These are phyloP conservation scores for Scrobipalpa costella DNA, from an alignment of 2,888 invertebrate genomes.

Conservation along the genomic window DNA sequence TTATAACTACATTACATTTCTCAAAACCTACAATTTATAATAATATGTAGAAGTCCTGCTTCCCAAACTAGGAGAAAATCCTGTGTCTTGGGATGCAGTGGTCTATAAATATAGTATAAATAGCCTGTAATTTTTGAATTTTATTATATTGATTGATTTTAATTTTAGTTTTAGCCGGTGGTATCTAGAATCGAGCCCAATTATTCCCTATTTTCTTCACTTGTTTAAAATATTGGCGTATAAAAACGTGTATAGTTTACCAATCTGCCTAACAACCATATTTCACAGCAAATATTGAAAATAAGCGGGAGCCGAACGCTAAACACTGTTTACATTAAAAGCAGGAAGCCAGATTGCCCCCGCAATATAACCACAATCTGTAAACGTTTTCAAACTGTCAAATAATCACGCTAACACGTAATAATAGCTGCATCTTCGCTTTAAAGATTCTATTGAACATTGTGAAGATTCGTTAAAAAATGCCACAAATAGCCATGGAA, in stretches of 20 bases:
- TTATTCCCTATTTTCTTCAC: no score
- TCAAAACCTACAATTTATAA: no score
- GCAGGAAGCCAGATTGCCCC: constrained; percentile 80
- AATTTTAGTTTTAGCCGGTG: no score
- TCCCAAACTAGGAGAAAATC: no score
- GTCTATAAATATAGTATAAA: no score
- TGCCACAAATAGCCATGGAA: constrained; percentile 17
- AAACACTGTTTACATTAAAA: constrained; percentile 74
- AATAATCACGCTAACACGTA: constrained; percentile 78
- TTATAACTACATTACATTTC: no score
- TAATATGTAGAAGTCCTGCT: no score
- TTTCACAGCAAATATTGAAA: constrained; percentile 12
- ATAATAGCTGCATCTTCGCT: constrained; percentile 73
- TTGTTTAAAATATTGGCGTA: background rate
- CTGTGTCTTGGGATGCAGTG: no score
- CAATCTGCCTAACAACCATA: background rate
- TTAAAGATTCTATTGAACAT: constrained; percentile 71
- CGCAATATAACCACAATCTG: constrained; percentile 70
- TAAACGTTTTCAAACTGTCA: constrained; percentile 81
- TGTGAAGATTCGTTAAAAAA: constrained; percentile 48
- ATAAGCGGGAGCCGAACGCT: constrained; percentile 42
- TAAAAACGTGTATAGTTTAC: constrained; percentile 10
- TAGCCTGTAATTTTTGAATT: background rate
- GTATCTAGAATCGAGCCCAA: no score
- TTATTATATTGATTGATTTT: background rate